Percentiles rank a stretch among this genome's conserved stretches.
Conservation (phyloP, 2,888 invertebrate genomes). For the Pollenia amentaria region DNA sequence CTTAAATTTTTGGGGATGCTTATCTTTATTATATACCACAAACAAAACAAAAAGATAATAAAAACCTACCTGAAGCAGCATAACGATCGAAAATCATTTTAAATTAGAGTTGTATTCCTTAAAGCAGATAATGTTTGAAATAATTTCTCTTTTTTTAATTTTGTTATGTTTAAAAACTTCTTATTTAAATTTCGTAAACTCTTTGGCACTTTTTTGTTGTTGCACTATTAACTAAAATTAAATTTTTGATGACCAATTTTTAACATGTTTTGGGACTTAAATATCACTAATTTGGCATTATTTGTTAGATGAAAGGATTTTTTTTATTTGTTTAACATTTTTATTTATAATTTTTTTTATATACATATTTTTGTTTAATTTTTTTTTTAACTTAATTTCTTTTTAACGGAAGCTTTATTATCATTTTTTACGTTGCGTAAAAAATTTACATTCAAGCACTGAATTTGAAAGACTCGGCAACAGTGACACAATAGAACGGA, state of each 20-base stretch:
- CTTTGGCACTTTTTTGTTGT: slow-evolving; percentile 35
- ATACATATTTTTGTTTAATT: background rate
- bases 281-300: slow-evolving; percentile 11
- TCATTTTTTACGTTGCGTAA: slow-evolving; percentile 51
- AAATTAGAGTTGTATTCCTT: slow-evolving; percentile 20
- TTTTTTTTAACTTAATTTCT: slow-evolving; percentile 3
- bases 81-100: slow-evolving; percentile 84
- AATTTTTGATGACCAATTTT: background rate
- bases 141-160: background rate
- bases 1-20: too few relatives aligned
- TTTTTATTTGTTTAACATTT: background rate
- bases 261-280: background rate
- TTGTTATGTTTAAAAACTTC: background rate
- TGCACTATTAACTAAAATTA: slow-evolving; percentile 11
- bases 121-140: background rate
- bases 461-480: slow-evolving; percentile 38
- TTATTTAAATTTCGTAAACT: background rate
- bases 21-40: background rate
- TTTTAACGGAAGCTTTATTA: slow-evolving; percentile 31
- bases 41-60: too few relatives aligned
- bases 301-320: background rate
- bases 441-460: slow-evolving; percentile 59
- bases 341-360: background rate
- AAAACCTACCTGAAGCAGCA: slow-evolving; percentile 83
- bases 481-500: slow-evolving; percentile 4